Evolutionary conservation across 2,113 vertebrate species (phyloP), one percentile per base, ranked within the genome.

Genomic region (Triplophysa tibetana): DNA sequence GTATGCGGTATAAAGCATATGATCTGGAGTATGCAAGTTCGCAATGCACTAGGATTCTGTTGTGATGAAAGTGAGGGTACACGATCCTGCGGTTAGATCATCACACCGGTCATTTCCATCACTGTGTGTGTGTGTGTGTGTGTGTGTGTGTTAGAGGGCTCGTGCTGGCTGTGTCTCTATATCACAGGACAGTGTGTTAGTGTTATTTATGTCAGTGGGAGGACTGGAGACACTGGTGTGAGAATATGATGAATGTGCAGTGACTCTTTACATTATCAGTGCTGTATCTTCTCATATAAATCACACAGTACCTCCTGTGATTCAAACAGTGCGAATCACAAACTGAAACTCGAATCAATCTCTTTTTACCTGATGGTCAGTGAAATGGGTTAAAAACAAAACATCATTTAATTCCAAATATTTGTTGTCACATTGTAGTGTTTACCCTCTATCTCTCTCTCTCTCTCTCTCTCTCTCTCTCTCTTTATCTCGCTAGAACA

Each of bases 201-300:
- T 19, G 54, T 70, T 70, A 54, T n/a, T 50, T 43, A 41, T 50
- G 7, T 70, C 61, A 19, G 60, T 79, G 33, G 63, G 76, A 41
- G 70, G 76, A 82, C 75, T 73, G 60, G 76, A 45, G 48, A 75
- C 74, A 62, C 61, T 38, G 21, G 43, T 29, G 41, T 21, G 29
- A 48, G 56, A 61, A 74, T 43, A 43, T 85, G 83, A 85, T 82
- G 56, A 79, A 85, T 79, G 83, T 21, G 65, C 70, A 48, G 60
- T 70, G 63, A 76, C 79, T 75, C 48, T 13, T 83, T 63, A 50
- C 58, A 81, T 81, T 85, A 81, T 86, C 80, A 24, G 16, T 56
- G 13, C 38, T 69, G 65, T 70, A 81, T 81, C 82, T 80, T 33
- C 38, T 65, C 52, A 81, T 80, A 75, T 75, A 77, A 80, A 82